Evolutionary conservation across 2,797 vertebrate genomes (phyloP).

Genomic region (Eleutherodactylus coqui): DNA sequence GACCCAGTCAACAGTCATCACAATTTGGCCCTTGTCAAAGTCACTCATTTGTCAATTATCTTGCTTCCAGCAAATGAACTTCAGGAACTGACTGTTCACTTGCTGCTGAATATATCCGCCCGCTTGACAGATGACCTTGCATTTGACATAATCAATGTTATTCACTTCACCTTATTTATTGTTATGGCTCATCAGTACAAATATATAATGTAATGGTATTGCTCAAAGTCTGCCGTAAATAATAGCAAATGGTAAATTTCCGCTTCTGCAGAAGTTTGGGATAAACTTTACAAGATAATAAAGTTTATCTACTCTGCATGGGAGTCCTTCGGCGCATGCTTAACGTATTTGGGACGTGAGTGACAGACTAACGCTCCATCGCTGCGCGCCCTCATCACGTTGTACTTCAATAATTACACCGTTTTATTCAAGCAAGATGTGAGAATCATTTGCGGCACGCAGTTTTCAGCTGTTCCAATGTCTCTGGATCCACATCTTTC

Average conservation of each 20-base stretch:
- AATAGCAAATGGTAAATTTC: background rate
- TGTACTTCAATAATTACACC: slow-evolving; percentile 28
- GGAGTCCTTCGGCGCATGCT: background rate
- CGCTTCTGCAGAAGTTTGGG: background rate
- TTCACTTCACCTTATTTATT: no score
- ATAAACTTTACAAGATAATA: background rate
- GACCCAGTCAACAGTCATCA: background rate
- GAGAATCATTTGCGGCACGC: background rate
- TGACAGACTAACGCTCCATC: background rate
- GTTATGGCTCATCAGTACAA: background rate
- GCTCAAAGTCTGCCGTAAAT: no score
- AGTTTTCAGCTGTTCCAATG: slow-evolving; percentile 38
- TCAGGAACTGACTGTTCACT: background rate
- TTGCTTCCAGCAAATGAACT: background rate
- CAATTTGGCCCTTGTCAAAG: background rate
- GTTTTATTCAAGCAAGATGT: slow-evolving; percentile 36
- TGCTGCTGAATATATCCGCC: background rate
- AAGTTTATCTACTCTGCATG: background rate
- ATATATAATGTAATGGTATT: no score
- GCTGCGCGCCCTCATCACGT: background rate
- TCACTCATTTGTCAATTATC: background rate
- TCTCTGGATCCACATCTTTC: slow-evolving; percentile 45
- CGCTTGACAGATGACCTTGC: no score
- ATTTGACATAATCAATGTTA: no score
- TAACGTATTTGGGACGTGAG: slow-evolving; percentile 11